phyloP scores from a whole-genome alignment of 2,888 invertebrate genomes.

The Steromphala cineraria region DNA sequence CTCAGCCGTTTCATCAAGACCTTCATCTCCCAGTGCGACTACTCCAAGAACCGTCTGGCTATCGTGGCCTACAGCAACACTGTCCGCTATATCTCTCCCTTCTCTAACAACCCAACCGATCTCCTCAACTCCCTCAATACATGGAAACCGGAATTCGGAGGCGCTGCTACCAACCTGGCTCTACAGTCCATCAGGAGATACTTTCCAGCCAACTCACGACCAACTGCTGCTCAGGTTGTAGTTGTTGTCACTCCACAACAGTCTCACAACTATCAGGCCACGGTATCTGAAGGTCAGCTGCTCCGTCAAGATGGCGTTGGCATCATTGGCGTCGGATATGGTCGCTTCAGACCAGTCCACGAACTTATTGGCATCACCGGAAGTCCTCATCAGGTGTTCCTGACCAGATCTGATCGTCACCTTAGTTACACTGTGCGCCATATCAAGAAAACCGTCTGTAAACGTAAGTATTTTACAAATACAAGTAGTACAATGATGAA shows the following conservation, averaged over 20 bases:
- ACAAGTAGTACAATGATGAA: no score
- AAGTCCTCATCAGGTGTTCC: background rate
- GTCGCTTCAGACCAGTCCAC: background rate
- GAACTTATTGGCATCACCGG: background rate
- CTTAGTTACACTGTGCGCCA: background rate
- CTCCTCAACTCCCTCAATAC: background rate
- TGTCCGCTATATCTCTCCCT: background rate
- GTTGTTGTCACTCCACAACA: background rate
- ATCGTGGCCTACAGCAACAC: slow-evolving; percentile 10
- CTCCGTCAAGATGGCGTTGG: background rate
- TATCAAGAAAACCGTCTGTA: background rate
- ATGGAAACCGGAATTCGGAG: background rate
- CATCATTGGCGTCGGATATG: background rate
- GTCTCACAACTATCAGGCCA: background rate
- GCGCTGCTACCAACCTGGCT: background rate
- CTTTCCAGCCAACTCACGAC: background rate
- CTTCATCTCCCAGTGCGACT: background rate
- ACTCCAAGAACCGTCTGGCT: background rate
- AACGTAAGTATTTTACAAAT: background rate
- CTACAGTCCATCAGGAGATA: background rate
- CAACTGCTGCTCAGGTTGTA: background rate
- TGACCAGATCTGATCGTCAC: background rate
- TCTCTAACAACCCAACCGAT: background rate
- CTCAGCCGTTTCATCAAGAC: background rate
- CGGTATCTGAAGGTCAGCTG: background rate